Evolutionary conservation across 2,797 vertebrate species (phyloP).

Genomic region (Avahi laniger): DNA sequence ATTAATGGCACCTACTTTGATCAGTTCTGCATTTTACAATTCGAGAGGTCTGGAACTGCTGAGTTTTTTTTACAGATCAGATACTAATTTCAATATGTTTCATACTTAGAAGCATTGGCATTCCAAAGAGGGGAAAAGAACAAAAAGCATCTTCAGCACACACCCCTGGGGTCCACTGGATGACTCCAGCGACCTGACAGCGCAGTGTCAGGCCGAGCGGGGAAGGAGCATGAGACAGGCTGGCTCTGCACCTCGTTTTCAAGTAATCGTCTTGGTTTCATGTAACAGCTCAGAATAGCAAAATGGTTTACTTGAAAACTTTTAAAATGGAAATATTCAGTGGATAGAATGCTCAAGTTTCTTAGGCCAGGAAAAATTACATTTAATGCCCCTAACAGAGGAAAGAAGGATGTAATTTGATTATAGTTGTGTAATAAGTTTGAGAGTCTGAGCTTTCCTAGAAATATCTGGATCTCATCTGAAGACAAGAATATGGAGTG

Average conservation of each 20-base stretch:
- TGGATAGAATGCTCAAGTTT: background rate
- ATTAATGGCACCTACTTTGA: background rate
- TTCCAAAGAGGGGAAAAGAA: background rate
- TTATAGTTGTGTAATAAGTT: background rate
- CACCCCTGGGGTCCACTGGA: background rate
- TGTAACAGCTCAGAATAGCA: background rate
- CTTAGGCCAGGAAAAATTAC: background rate
- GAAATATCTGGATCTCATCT: conserved; percentile 7
- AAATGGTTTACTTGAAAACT: conserved; percentile 15
- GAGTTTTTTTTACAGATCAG: conserved; percentile 18
- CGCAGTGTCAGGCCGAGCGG: fast-evolving
- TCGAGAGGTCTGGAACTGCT: background rate
- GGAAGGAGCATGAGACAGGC: background rate
- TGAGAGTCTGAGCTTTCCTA: conserved; percentile 9
- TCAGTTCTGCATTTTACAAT: background rate
- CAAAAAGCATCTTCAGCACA: background rate
- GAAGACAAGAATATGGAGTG: background rate
- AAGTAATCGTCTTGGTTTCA: background rate
- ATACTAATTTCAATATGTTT: background rate
- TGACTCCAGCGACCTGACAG: too few species aligned
- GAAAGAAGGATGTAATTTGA: background rate
- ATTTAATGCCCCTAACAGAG: background rate
- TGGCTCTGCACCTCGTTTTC: background rate
- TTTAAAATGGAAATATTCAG: conserved; percentile 30
- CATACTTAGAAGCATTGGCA: background rate